Conservation (phyloP, 2,797 vertebrate species). For the Syngnathus rostellatus region DNA sequence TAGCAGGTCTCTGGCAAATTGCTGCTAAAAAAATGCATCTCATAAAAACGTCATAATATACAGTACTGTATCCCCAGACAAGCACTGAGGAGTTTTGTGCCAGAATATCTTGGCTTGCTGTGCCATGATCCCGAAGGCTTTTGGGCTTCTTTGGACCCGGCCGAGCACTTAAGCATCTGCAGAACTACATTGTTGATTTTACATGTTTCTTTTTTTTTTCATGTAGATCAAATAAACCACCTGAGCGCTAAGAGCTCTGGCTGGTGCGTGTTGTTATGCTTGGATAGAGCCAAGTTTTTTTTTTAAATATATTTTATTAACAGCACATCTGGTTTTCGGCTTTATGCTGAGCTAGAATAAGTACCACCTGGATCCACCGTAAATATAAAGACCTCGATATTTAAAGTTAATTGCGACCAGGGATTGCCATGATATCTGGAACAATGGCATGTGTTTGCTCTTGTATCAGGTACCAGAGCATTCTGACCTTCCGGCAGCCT, state of each 20-base stretch:
- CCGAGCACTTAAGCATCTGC: conserved; percentile 2
- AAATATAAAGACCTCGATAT: background rate
- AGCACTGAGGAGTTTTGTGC: background rate
- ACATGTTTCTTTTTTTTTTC: conserved; percentile 3
- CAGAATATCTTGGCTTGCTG: background rate
- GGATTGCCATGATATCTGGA: background rate
- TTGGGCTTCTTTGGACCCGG: background rate
- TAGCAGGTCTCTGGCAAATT: background rate
- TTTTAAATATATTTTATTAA: background rate
- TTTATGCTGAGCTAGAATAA: conserved; percentile 1
- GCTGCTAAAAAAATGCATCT: background rate
- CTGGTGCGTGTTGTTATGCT: conserved; percentile 1
- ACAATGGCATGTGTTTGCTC: background rate
- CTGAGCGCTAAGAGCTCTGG: background rate
- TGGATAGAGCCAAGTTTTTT: background rate
- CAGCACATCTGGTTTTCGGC: background rate
- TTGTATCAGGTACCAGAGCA: conserved; percentile 77
- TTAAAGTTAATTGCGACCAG: background rate
- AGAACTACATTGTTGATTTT: background rate
- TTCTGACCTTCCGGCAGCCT: conserved; percentile 80
- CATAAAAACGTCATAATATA: conserved; percentile 1
- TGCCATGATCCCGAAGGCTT: background rate
- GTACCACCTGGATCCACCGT: background rate
- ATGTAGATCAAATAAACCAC: conserved; percentile 5
- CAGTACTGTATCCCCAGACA: conserved; percentile 2